Conservation (phyloP, 2,797 vertebrate genomes). For the Oophaga sylvatica region DNA sequence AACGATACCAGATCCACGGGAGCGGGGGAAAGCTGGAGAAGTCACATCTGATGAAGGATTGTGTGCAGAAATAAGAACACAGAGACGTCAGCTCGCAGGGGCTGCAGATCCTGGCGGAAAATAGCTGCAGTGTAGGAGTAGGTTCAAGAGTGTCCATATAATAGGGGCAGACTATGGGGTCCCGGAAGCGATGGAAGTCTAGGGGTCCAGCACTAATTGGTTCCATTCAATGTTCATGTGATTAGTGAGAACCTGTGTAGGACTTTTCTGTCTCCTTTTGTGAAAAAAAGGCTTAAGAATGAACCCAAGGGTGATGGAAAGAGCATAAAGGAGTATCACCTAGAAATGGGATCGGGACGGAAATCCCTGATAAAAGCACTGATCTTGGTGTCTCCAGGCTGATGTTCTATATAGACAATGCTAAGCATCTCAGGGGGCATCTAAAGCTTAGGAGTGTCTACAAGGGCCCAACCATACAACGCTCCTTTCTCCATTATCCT, state of each 20-base stretch:
- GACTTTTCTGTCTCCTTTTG: background rate
- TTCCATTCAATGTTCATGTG: background rate
- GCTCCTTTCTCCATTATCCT: no score
- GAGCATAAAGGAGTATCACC: background rate
- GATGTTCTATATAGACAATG: no score
- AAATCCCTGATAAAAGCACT: background rate
- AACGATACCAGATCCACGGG: background rate
- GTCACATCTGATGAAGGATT: conserved; percentile 1
- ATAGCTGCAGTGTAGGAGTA: background rate
- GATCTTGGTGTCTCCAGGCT: background rate
- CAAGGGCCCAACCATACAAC: no score
- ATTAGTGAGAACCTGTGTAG: background rate
- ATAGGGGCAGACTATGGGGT: background rate
- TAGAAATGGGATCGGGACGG: no score
- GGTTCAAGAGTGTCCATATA: background rate
- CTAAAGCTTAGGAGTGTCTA: no score
- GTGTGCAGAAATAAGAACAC: conserved; percentile 1
- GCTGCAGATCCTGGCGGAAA: background rate
- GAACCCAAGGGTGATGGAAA: background rate
- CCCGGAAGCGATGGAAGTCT: background rate
- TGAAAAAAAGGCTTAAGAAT: background rate
- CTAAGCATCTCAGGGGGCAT: no score
- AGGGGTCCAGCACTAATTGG: background rate
- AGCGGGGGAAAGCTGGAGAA: background rate
- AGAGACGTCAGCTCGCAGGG: background rate